Conservation (phyloP, 2,113 vertebrate species). For the Nanger granti region DNA sequence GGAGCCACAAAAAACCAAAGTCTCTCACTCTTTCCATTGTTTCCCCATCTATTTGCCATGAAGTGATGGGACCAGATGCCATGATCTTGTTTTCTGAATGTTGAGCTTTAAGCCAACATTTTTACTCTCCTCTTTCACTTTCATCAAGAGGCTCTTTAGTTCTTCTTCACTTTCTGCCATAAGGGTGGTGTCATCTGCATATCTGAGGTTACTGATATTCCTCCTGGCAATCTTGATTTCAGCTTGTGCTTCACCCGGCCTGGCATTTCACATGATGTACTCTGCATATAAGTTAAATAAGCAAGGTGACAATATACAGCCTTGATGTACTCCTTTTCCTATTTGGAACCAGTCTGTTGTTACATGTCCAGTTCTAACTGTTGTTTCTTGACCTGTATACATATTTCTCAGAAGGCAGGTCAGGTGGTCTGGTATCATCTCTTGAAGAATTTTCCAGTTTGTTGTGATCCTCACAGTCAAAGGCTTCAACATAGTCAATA, state of each 20-base stretch:
- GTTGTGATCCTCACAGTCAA: neutral
- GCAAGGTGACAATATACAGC: neutral
- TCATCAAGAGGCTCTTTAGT: neutral
- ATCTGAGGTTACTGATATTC: neutral
- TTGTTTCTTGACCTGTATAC: neutral
- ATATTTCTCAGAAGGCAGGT: neutral
- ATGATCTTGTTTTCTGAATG: neutral
- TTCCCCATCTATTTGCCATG: neutral
- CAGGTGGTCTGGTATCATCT: neutral
- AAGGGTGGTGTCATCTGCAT: neutral
- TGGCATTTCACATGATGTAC: neutral
- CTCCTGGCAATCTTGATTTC: accelerated
- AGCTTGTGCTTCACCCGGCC: neutral
- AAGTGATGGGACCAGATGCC: neutral
- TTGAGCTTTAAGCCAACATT: neutral
- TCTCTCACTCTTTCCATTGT: neutral
- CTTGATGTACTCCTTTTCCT: neutral
- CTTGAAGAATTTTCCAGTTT: neutral
- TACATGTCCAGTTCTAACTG: neutral
- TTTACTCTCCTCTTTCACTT: neutral
- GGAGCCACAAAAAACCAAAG: neutral
- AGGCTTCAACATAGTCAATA: neutral
- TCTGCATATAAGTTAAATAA: neutral
- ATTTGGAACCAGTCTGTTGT: neutral
- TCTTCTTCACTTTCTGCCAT: neutral